Conservation (phyloP, 2,113 vertebrate species). For the Zosterops japonicus region DNA sequence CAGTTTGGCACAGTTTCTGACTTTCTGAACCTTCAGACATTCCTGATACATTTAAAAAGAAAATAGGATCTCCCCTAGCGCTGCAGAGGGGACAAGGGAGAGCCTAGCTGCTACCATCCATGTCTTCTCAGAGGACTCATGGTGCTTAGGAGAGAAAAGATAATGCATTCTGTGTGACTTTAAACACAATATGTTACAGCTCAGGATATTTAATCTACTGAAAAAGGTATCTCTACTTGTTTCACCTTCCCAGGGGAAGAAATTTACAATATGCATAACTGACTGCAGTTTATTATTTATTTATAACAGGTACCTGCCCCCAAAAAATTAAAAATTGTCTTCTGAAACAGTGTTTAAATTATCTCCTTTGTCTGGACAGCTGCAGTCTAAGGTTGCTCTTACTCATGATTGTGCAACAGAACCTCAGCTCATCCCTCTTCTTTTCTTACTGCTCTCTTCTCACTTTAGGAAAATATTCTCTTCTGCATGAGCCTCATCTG, state of each 20-base stretch:
- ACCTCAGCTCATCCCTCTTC: not conserved
- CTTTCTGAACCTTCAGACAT: not conserved
- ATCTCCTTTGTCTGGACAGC: not conserved
- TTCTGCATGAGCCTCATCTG: not conserved
- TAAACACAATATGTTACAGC: not conserved
- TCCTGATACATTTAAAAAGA: not conserved
- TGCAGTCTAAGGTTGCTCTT: not conserved
- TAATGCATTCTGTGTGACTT: not conserved
- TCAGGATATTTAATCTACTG: not conserved
- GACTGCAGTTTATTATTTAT: conserved; percentile 7
- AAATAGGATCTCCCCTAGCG: not conserved
- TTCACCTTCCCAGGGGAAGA: conserved; percentile 19
- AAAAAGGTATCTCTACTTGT: not conserved
- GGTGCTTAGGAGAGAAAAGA: not conserved
- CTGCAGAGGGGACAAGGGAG: not conserved
- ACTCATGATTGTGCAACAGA: not conserved
- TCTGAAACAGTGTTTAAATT: not conserved
- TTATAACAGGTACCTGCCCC: not conserved
- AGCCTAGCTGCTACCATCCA: not conserved
- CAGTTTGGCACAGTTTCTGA: not conserved
- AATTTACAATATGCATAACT: not conserved
- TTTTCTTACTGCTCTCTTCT: not conserved
- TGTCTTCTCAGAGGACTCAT: not conserved
- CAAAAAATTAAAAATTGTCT: not conserved
- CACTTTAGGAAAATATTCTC: not conserved